Evolutionary conservation across 1,140 invertebrate species (phyloP), one percentile per base, ranked within the genome.

Genomic region (Drosophila suzukii): DNA sequence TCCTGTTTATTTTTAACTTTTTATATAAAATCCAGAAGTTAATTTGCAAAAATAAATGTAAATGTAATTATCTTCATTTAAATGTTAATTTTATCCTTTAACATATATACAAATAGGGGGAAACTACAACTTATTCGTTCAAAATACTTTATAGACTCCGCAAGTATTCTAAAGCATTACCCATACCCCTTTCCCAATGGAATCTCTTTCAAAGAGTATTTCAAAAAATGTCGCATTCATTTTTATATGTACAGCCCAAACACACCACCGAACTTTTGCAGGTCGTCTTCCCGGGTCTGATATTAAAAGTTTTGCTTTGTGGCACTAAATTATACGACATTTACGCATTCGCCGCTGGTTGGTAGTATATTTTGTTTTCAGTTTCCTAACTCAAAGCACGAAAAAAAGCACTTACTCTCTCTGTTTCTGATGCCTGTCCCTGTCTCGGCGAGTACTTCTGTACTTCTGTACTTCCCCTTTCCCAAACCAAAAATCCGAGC

Each of bases 291-390:
- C 67, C 30, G 58, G 73, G 38, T 65, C 65, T 51, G 50, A 78
- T 74, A 82, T 82, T 68, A 82, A 82, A 82, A 82, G 58, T 78
- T 72, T 67, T 67, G 58, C 79, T 68, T 82, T 68, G 74, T 78
- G 60, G 47, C 39, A 43, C 39, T 46, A 46, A 74, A 80, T 79
- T 71, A 57, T 55, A 56, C 43, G 39, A 78, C 74, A 82, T 82
- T 62, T 78, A 78, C 77, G 55, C 70, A 62, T 51, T 44, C 51
- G 67, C 53, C 36, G 66, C 44, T n/a, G 66, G 44, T 36, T 46
- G 27, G 36, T 63, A 27, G 47, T 43, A 43, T 30, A 49, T 54
- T 68, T 68, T 47, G 32, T 43, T 57, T 43, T 44, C 30, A 30
- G 65, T 49, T 49, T 57, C 20, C 17, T 38, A 71, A 57, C 34